These are phyloP conservation scores for Odontocerum albicorne DNA, from an alignment of 2,888 invertebrate species.

Conservation along the genomic window DNA sequence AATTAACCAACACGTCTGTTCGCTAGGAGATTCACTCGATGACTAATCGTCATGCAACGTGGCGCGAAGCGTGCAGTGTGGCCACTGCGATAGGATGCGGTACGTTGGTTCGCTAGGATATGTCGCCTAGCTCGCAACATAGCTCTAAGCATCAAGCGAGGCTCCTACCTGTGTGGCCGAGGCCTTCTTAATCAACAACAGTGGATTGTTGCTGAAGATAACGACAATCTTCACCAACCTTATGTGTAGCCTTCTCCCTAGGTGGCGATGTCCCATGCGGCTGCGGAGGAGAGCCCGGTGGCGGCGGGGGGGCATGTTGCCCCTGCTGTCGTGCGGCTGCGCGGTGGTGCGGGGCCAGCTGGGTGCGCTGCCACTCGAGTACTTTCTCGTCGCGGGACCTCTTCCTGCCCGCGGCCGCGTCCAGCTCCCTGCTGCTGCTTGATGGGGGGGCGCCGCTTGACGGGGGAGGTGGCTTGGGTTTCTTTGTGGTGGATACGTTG, in stretches of 20 bases:
- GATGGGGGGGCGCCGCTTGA: slow-evolving; percentile 23
- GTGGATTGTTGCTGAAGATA: too few species aligned
- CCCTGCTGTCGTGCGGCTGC: slow-evolving; percentile 4
- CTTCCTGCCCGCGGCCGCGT: slow-evolving; percentile 56
- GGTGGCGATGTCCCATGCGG: slow-evolving; percentile 39
- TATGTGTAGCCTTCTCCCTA: slow-evolving; percentile 23
- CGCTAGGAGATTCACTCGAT: too few species aligned
- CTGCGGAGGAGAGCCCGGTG: slow-evolving; percentile 52
- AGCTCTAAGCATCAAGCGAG: too few species aligned
- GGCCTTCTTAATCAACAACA: too few species aligned
- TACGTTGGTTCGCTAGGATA: too few species aligned
- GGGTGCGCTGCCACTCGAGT: slow-evolving; percentile 58
- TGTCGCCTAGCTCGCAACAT: too few species aligned
- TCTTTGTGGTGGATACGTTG: slow-evolving; percentile 30
- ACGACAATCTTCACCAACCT: too few species aligned
- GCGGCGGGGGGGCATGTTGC: slow-evolving; percentile 53
- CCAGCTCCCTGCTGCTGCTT: slow-evolving; percentile 40
- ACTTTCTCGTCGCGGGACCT: slow-evolving; percentile 58
- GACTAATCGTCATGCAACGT: too few species aligned
- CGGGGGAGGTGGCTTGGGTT: slow-evolving; percentile 27
- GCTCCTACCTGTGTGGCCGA: too few species aligned
- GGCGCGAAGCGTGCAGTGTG: too few species aligned
- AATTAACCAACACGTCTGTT: too few species aligned
- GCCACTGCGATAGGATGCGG: too few species aligned
- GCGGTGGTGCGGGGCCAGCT: slow-evolving; percentile 44